Evolutionary conservation across 2,113 vertebrate genomes (phyloP), one percentile per base, ranked within the genome.

Genomic region (Capreolus pygargus): DNA sequence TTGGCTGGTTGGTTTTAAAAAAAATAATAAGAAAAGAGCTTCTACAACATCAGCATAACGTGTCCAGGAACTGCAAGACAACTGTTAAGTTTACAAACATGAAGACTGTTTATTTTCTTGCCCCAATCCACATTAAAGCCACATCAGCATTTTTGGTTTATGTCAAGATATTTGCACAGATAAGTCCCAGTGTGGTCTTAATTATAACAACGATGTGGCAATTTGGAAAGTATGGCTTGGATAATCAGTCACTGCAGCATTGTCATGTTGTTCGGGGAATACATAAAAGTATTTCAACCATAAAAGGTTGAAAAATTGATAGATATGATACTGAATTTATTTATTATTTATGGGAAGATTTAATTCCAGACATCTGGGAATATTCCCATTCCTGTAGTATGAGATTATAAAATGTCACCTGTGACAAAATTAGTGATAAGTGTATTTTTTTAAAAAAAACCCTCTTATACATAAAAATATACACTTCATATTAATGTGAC

Each of bases 41-140:
- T 96, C 15, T 52, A 97, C 74, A 33, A 81, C 43, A 93, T 94
- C 74, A 96, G 47, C 39, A 28, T 85, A 96, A 97, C 1, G 3
- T 36, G 39, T 54, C 1, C 7, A 81, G 43, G 57, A 94, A 90
- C 52, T 30, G 27, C 52, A 67, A 93, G 81, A 96, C 25, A 86
- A 92, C 52, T 94, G 54, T 23, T 96, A 74, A 96, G 36, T 95
- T 90, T 94, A 97, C 27, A 70, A 84, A 88, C 7, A 28, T 57
- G 97, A 88, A 36, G 81, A 14, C 19, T 97, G 58, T 86, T 97
- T 97, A 96, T 60, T 98, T 94, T 76, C 90, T 97, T 76, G 39
- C 43, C 50, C 76, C 92, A 91, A 33, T 79, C 85, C 94, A 74
- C 81, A 96, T 52, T 95, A 91, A 97, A 45, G 91, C 52, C 39